A percentile compares a stretch with the other conserved stretches of the same genome.
Conservation (phyloP, 2,888 invertebrate species). For the Tenodera sinensis region DNA sequence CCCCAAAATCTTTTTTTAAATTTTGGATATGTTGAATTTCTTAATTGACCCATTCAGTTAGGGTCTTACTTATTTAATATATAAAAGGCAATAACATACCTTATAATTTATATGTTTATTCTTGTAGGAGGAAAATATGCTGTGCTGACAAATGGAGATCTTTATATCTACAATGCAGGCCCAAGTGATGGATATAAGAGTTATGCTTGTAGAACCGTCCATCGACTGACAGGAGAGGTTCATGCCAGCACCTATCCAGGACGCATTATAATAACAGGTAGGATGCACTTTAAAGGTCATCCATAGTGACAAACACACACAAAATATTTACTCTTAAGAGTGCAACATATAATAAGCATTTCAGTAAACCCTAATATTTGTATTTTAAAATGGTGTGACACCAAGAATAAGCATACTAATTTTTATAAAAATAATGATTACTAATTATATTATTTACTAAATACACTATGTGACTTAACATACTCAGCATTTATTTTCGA, state of each 20-base stretch:
- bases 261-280: conserved; percentile 59
- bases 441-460: no score
- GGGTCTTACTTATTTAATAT: no score
- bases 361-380: neutral
- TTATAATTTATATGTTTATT: neutral
- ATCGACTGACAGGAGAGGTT: conserved; percentile 70
- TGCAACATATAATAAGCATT: neutral
- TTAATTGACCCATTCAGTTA: no score
- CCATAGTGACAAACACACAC: no score
- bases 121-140: conserved; percentile 62
- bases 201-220: conserved; percentile 78
- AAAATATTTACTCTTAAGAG: neutral
- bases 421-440: no score
- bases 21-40: no score
- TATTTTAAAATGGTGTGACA: no score
- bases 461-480: no score
- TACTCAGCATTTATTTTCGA: no score
- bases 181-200: conserved; percentile 73
- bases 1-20: no score
- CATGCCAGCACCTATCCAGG: conserved; percentile 68
- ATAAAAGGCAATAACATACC: no score
- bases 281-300: neutral
- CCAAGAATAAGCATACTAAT: no score
- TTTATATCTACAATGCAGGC: conserved; percentile 77
- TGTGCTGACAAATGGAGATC: conserved; percentile 74